Evolutionary conservation across 2,797 vertebrate species (phyloP).

Genomic region (Gallinago stenura): DNA sequence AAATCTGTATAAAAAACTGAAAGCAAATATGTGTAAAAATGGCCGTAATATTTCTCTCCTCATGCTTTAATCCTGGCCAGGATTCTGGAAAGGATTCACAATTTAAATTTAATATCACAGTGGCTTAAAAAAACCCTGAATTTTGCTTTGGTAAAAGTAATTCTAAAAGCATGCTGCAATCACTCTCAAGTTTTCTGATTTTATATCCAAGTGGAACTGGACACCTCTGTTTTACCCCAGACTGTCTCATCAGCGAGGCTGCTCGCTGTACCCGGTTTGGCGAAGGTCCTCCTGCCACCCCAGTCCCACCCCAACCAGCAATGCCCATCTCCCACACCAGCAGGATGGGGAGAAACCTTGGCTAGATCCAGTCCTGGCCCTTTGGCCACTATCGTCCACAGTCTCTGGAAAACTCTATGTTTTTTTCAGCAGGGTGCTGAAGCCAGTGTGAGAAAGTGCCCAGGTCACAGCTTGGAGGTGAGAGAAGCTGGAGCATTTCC

Average conservation of each 20-base stretch:
- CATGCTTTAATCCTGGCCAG: background rate
- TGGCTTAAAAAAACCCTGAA: background rate
- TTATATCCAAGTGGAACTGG: background rate
- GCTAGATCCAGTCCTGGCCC: no score
- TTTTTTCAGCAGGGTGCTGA: background rate
- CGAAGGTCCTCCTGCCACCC: background rate
- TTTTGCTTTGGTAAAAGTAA: background rate
- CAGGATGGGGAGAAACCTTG: background rate
- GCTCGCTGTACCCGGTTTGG: background rate
- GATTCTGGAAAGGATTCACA: background rate
- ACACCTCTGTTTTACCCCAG: background rate
- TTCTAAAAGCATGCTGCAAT: background rate
- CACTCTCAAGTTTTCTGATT: background rate
- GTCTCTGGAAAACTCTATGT: background rate
- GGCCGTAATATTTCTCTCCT: background rate
- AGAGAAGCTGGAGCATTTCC: background rate
- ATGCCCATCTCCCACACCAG: background rate
- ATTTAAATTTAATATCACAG: background rate
- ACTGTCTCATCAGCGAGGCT: background rate
- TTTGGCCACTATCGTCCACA: background rate
- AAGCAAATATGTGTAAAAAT: background rate
- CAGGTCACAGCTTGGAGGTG: background rate
- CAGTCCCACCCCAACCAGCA: background rate
- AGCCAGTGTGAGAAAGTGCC: fast-evolving
- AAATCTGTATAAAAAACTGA: background rate